These are phyloP conservation scores for Tetramorium bicarinatum DNA, from an alignment of 2,888 invertebrate genomes.

Conservation along the genomic window DNA sequence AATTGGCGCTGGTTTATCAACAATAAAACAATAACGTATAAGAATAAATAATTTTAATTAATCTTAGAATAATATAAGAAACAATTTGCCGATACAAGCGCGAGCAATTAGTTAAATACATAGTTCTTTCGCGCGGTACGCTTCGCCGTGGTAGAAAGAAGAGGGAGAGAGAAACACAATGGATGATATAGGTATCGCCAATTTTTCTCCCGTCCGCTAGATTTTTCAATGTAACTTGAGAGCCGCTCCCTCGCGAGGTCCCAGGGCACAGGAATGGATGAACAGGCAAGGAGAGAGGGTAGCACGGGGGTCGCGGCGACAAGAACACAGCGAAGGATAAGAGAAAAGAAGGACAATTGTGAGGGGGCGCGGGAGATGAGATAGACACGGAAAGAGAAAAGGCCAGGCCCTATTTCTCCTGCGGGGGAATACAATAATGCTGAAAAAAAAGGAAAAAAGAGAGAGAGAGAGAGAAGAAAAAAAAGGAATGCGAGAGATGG, in stretches of 20 bases:
- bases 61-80: background rate
- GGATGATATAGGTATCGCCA: conserved; percentile 79
- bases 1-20: background rate
- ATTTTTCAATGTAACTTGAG: conserved; percentile 82
- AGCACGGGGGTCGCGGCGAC: conserved; percentile 72
- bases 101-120: conserved; percentile 68
- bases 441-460: conserved; percentile 52
- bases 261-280: conserved; percentile 79
- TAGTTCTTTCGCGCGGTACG: conserved; percentile 56
- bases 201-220: conserved; percentile 81
- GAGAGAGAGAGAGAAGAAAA: conserved; percentile 32
- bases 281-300: conserved; percentile 75
- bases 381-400: conserved; percentile 70
- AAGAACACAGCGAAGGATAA: conserved; percentile 72
- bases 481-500: conserved; percentile 74
- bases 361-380: conserved; percentile 71
- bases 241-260: conserved; percentile 77
- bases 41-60: conserved; percentile 4
- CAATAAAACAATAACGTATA: background rate
- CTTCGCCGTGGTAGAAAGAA: conserved; percentile 58
- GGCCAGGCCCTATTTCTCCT: conserved; percentile 76
- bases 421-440: conserved; percentile 81
- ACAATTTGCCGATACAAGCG: conserved; percentile 4
- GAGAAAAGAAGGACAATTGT: conserved; percentile 71
- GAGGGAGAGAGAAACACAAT: conserved; percentile 72